These are phyloP conservation scores for Hemistola chrysoprasaria DNA, from an alignment of 2,888 invertebrate genomes.

Conservation along the genomic window DNA sequence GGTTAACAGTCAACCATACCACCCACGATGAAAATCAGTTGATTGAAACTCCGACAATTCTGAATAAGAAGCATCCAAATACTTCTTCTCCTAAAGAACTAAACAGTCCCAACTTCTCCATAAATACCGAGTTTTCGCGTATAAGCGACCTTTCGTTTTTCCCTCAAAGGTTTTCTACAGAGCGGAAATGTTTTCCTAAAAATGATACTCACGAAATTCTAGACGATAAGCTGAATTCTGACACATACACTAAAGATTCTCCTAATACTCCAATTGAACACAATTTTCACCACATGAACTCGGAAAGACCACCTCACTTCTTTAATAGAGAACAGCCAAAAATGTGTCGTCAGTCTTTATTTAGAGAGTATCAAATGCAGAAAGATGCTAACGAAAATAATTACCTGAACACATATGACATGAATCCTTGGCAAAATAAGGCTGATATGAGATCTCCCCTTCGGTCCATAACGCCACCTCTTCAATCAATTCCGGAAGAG, in stretches of 20 bases:
- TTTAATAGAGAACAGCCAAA: slow-evolving; percentile 53
- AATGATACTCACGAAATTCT: slow-evolving; percentile 61
- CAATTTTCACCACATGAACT: slow-evolving; percentile 39
- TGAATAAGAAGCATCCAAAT: slow-evolving; percentile 66
- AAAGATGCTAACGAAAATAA: slow-evolving; percentile 48
- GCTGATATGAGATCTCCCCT: slow-evolving; percentile 57
- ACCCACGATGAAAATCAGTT: slow-evolving; percentile 40
- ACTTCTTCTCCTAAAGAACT: slow-evolving; percentile 75
- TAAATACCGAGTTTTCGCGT: slow-evolving; percentile 72
- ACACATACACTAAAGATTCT: slow-evolving; percentile 80
- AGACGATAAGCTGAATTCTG: slow-evolving; percentile 66
- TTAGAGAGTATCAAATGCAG: slow-evolving; percentile 56
- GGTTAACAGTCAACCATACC: slow-evolving; percentile 48
- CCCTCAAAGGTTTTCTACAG: slow-evolving; percentile 72
- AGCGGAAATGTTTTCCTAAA: slow-evolving; percentile 61
- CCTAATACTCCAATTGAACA: slow-evolving; percentile 57
- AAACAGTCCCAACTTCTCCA: slow-evolving; percentile 71
- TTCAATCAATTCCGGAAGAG: slow-evolving; percentile 78
- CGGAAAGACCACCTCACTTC: slow-evolving; percentile 50
- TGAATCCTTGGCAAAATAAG: slow-evolving; percentile 61
- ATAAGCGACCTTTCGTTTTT: slow-evolving; percentile 73
- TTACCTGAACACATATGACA: slow-evolving; percentile 42
- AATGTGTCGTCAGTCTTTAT: slow-evolving; percentile 66
- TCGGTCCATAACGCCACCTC: slow-evolving; percentile 61
- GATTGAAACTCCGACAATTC: slow-evolving; percentile 46